Evolutionary conservation across 2,888 invertebrate species (phyloP), one percentile per base, ranked within the genome.

Genomic region (Harpalus rufipes): DNA sequence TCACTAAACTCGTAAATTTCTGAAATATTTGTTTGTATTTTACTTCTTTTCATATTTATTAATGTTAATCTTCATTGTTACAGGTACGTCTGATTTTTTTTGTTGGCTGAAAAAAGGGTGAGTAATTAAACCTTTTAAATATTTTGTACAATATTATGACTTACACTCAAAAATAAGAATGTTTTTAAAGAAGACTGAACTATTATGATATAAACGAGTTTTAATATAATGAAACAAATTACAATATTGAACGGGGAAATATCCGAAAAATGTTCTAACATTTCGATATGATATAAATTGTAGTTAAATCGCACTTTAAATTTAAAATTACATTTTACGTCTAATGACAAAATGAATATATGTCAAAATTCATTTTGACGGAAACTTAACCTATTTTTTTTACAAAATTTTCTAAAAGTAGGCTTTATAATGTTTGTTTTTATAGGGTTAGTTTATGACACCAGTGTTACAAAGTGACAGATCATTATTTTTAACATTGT

Each of bases 31-130:
- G 5, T 61, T 61, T 21, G 21, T 14, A 16, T 8, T 7, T 61
- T 44, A 5, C 10, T 44, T 44, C 44, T 44, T 7, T 44, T 44
- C 12, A 39, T 51, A 18, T 18, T 76, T 7, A 2, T 14, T 76
- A 76, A 76, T 14, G 16, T 76, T 14, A 44, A 18, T 76, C 44
- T 10, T 74, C 44, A 32, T 76, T 76, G 76, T 76, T 76, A 14
- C 76, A 76, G 76, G 76, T 76, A 76, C 16, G 76, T 76, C 16
- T 16, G 5, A n/a, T 10, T 51, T 76, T 14, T 18, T 12, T 51
- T 56, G 0, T 8, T 51, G 44, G 8, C 44, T 51, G 44, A 51
- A 51, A 51, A n/a, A 14, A 16, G 4, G 25, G 72, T 72, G 39
- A 32, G 72, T 72, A 5, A 72, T 32, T 72, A 58, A 2, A 5